A percentile compares a stretch with the other conserved stretches of the same genome.
These are phyloP conservation scores for Eulemur rufifrons DNA, from an alignment of 2,113 vertebrate genomes.

Conservation along the genomic window DNA sequence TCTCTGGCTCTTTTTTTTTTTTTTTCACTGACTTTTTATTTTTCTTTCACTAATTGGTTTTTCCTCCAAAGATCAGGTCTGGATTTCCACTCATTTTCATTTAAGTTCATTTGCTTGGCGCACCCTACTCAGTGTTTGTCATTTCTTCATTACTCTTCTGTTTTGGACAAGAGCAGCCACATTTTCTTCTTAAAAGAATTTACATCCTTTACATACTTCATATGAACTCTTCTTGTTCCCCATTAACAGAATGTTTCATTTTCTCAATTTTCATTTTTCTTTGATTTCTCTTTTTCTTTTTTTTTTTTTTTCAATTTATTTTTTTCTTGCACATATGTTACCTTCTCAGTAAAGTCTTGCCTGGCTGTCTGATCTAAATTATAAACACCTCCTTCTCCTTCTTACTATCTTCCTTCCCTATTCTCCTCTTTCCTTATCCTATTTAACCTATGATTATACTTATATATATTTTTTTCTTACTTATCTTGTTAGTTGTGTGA, in stretches of 20 bases:
- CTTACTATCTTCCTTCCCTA: not conserved
- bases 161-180: not conserved
- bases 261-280: not conserved
- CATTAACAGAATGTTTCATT: not conserved
- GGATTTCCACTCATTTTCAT: not conserved
- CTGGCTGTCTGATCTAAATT: not conserved
- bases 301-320: not conserved
- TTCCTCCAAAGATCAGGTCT: not conserved
- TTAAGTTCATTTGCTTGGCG: not conserved
- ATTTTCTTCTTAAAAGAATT: constrained; percentile 7
- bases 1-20: not conserved
- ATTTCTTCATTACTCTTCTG: not conserved
- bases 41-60: not conserved
- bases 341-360: not conserved
- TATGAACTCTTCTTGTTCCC: constrained; percentile 1
- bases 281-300: not conserved
- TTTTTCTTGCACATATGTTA: not conserved
- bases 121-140: not conserved
- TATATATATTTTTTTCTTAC: not conserved
- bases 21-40: not conserved
- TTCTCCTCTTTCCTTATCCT: not conserved
- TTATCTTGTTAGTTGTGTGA: not conserved
- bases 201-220: not conserved
- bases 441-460: not conserved
- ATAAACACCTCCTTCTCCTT: not conserved